Evolutionary conservation across 1,140 invertebrate genomes (phyloP).

Genomic region (Drosophila nigrodunni): DNA sequence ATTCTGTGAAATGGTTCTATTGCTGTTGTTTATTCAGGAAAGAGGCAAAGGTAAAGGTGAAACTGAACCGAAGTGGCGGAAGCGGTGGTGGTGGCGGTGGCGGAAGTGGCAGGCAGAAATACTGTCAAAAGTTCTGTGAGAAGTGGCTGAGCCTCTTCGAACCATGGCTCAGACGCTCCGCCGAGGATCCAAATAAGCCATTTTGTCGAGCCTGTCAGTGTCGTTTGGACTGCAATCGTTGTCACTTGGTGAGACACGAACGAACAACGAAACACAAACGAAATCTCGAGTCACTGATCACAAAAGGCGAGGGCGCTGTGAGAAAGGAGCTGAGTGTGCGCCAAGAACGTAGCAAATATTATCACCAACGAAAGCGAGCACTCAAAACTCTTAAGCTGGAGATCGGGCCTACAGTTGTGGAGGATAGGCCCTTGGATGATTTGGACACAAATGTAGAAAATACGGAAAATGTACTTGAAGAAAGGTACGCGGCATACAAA

Average conservation of each 20-base stretch:
- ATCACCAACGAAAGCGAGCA: slow-evolving; percentile 60
- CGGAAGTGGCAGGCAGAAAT: slow-evolving; percentile 61
- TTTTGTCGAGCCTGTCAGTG: slow-evolving; percentile 78
- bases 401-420: slow-evolving; percentile 2
- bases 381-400: slow-evolving; percentile 26
- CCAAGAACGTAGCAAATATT: slow-evolving; percentile 77
- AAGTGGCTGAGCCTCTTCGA: slow-evolving; percentile 79
- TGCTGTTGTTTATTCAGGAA: slow-evolving; percentile 52
- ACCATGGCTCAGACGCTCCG: slow-evolving; percentile 68
- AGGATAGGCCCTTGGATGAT: neutral
- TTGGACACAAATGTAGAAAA: neutral
- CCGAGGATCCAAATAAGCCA: slow-evolving; percentile 75
- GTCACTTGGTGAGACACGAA: slow-evolving; percentile 75
- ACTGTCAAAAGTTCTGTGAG: slow-evolving; percentile 76
- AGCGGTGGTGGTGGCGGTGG: neutral
- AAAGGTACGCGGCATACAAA: slow-evolving; percentile 12
- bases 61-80: slow-evolving; percentile 34
- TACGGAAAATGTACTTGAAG: slow-evolving; percentile 9
- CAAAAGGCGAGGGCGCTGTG: slow-evolving; percentile 69
- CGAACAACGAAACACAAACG: slow-evolving; percentile 74
- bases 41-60: slow-evolving; percentile 57
- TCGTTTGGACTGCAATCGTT: slow-evolving; percentile 77
- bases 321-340: slow-evolving; percentile 67
- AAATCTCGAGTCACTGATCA: slow-evolving; percentile 68
- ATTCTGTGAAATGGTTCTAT: no score